Conservation (phyloP, 2,113 vertebrate genomes). For the Vireo altiloquus region DNA sequence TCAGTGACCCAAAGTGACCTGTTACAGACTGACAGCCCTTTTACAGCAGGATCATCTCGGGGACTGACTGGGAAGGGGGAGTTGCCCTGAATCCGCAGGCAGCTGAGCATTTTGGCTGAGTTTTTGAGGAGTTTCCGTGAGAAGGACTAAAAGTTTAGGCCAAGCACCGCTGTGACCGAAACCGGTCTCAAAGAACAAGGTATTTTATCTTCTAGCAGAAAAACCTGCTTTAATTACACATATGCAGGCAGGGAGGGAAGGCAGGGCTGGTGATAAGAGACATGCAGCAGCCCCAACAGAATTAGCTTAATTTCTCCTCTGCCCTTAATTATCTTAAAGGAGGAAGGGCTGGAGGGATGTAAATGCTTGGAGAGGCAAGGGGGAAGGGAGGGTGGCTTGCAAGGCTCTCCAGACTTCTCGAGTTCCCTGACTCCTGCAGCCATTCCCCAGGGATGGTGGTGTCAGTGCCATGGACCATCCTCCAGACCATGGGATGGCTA, state of each 20-base stretch:
- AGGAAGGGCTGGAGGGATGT: not conserved
- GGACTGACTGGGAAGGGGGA: not conserved
- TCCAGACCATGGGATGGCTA: not conserved
- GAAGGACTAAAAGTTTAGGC: not conserved
- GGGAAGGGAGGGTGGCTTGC: not conserved
- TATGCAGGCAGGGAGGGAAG: not conserved
- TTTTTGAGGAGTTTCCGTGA: not conserved
- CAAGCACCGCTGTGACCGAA: rapidly evolving
- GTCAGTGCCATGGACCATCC: not conserved
- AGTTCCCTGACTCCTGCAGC: not conserved
- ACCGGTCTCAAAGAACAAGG: not conserved
- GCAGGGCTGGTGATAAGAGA: not conserved
- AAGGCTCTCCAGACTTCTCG: not conserved
- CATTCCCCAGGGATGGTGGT: not conserved
- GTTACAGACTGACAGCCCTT: rapidly evolving
- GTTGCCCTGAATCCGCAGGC: not conserved
- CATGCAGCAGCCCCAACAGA: not conserved
- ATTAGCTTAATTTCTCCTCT: constrained; percentile 34
- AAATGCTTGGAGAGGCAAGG: not conserved
- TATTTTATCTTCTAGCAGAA: not conserved
- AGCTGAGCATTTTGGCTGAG: not conserved
- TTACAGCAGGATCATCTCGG: rapidly evolving
- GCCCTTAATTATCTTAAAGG: constrained; percentile 6
- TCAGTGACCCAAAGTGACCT: not conserved
- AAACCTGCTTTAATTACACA: constrained; percentile 17